Conservation (phyloP, 2,888 invertebrate genomes). For the Volucella bombylans region DNA sequence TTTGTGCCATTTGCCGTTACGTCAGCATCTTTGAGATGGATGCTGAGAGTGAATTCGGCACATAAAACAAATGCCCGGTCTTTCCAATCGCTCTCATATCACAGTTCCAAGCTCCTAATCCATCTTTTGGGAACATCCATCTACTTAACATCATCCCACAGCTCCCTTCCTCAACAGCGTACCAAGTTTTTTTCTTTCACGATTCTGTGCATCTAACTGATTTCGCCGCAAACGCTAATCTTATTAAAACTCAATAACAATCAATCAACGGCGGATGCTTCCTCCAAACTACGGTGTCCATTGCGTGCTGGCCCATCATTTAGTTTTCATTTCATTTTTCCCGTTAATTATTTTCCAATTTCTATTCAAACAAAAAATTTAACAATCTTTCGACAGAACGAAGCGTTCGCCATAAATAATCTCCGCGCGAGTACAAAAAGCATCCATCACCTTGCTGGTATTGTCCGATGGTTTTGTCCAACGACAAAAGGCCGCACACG, state of each 20-base stretch:
- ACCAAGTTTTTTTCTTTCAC: background rate
- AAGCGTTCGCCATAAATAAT: conserved; percentile 33
- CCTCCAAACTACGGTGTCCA: conserved; percentile 30
- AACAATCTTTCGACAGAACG: background rate
- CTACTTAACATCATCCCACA: too few relatives aligned
- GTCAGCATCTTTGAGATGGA: too few relatives aligned
- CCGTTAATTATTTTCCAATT: conserved; percentile 42
- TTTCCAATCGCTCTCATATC: too few relatives aligned
- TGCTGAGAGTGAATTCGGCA: too few relatives aligned
- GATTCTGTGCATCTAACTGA: background rate
- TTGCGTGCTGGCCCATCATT: conserved; percentile 37
- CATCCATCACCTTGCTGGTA: conserved; percentile 25
- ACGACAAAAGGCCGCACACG: conserved; percentile 6
- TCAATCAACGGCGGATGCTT: conserved; percentile 32
- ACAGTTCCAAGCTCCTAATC: too few relatives aligned
- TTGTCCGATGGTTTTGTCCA: background rate
- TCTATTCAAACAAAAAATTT: background rate
- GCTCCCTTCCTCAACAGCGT: background rate
- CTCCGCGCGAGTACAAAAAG: conserved; percentile 1
- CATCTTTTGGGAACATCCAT: too few relatives aligned
- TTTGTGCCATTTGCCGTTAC: too few relatives aligned
- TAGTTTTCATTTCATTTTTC: conserved; percentile 47
- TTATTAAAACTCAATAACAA: conserved; percentile 33
- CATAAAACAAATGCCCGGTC: too few relatives aligned
- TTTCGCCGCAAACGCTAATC: conserved; percentile 6